A percentile compares a stretch with the other conserved stretches of the same genome.
phyloP scores from a whole-genome alignment of 2,113 vertebrate species.

The Grus americana region DNA sequence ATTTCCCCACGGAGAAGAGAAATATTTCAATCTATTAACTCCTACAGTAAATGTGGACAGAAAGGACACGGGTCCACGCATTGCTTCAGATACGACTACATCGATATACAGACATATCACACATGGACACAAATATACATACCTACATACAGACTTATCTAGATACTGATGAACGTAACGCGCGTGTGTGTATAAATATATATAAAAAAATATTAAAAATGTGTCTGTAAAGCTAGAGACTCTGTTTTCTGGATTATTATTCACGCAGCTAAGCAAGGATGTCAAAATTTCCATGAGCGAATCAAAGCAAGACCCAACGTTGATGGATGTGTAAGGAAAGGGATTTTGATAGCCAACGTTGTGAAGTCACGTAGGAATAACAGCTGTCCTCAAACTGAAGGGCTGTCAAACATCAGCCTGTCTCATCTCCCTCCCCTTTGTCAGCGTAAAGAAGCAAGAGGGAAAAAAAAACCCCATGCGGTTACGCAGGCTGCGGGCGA shows the following conservation, averaged over 20 bases:
- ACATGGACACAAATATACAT: not conserved
- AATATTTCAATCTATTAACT: not conserved
- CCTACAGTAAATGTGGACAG: not conserved
- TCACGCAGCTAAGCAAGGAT: not conserved
- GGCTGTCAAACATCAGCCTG: not conserved
- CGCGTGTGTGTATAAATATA: accelerated
- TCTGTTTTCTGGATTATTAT: not conserved
- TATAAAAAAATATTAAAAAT: accelerated
- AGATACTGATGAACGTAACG: not conserved
- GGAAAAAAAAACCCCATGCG: accelerated
- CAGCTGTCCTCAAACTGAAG: not conserved
- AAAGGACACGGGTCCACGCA: not conserved
- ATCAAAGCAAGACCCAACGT: not conserved
- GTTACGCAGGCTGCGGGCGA: not conserved
- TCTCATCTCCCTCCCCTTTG: not conserved
- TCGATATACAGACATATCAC: not conserved
- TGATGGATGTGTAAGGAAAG: not conserved
- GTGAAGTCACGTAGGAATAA: not conserved
- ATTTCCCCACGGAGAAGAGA: not conserved
- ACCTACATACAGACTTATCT: no score
- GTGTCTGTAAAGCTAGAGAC: not conserved
- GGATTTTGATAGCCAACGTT: not conserved
- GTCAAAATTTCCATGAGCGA: not conserved
- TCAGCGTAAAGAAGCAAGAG: not conserved
- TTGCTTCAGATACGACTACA: not conserved